Conservation (phyloP, 1,140 invertebrate genomes). For the Dendrolimus punctatus region DNA sequence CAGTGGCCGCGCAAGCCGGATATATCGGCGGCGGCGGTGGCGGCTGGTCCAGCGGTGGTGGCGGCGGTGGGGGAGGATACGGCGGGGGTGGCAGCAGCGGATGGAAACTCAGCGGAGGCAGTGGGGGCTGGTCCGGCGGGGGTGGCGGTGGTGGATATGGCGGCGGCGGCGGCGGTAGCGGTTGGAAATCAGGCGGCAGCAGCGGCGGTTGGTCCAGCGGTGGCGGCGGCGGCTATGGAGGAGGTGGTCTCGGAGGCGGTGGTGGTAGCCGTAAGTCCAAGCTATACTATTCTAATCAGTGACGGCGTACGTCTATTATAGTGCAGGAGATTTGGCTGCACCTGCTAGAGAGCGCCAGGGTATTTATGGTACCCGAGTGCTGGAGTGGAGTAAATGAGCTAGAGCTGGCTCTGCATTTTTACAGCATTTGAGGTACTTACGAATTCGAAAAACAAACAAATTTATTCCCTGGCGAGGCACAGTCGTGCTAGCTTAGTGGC, state of each 20-base stretch:
- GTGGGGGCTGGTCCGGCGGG: constrained; percentile 10
- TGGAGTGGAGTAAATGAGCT: too few relatives aligned
- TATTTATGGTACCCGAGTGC: too few relatives aligned
- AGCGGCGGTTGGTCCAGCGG: constrained; percentile 18
- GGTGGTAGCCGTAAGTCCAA: constrained; percentile 26
- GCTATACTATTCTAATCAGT: too few relatives aligned
- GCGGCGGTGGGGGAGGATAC: constrained; percentile 23
- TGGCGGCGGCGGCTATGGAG: constrained; percentile 19
- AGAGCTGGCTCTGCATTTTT: too few relatives aligned
- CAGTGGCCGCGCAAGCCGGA: constrained; percentile 40
- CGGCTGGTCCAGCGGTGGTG: constrained; percentile 34
- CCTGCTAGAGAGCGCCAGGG: too few relatives aligned
- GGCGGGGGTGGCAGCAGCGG: constrained; percentile 6
- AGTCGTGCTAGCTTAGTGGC: too few relatives aligned
- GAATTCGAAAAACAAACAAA: too few relatives aligned
- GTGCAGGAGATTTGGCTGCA: too few relatives aligned
- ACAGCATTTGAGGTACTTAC: too few relatives aligned
- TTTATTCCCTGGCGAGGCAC: too few relatives aligned
- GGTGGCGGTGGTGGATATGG: constrained; percentile 14
- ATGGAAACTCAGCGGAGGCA: constrained; percentile 10
- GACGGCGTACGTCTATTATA: too few relatives aligned
- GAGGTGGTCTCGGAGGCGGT: constrained; percentile 20
- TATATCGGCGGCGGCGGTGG: constrained; percentile 35
- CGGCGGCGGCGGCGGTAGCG: constrained; percentile 6
- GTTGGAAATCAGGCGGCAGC: constrained; percentile 1